Conservation (phyloP, 2,888 invertebrate species). For the Scaptomyza cyrtandrae region DNA sequence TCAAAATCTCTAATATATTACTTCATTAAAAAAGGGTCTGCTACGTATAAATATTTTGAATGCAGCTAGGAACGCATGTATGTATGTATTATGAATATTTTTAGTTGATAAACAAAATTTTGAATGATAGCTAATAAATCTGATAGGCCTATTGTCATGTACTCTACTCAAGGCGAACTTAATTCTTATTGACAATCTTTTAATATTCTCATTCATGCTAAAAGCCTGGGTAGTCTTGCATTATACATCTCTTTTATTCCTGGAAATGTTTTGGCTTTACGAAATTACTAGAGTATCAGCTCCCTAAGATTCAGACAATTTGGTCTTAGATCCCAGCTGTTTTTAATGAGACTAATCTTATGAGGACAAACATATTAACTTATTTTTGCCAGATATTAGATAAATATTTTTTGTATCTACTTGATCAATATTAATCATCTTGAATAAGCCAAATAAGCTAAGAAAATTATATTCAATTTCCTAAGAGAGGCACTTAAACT, state of each 20-base stretch:
- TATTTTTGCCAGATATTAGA: background rate
- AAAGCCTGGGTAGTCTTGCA: too few species aligned
- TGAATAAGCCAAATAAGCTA: background rate
- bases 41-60: background rate
- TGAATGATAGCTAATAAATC: too few species aligned
- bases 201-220: too few species aligned
- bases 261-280: too few species aligned
- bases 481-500: slow-evolving; percentile 19
- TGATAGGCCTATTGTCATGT: too few species aligned
- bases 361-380: background rate
- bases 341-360: background rate
- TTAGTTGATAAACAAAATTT: background rate
- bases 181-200: too few species aligned
- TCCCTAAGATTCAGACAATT: too few species aligned
- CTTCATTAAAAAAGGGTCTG: slow-evolving; percentile 2
- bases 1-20: slow-evolving; percentile 7
- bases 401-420: background rate
- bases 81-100: background rate
- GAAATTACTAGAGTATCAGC: too few species aligned
- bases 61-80: background rate
- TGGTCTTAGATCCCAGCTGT: too few species aligned
- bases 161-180: too few species aligned
- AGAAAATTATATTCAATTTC: slow-evolving; percentile 16
- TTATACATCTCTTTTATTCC: too few species aligned
- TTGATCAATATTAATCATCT: slow-evolving; percentile 1